phyloP scores from a whole-genome alignment of 2,113 vertebrate species.

The Ailurus styani region DNA sequence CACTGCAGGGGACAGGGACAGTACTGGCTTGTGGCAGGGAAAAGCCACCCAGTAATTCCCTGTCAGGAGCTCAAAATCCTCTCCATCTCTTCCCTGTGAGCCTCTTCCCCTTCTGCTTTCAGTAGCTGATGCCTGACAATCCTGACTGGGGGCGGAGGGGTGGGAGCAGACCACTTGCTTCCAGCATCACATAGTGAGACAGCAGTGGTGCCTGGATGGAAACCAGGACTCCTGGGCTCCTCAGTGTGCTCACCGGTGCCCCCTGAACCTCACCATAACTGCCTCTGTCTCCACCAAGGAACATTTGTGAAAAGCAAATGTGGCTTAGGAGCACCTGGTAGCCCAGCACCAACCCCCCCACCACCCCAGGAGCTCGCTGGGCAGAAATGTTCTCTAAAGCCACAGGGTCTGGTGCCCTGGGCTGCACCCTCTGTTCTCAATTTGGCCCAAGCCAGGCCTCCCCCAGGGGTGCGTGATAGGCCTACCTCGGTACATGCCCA shows the following conservation, averaged over 20 bases:
- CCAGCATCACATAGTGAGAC: background rate
- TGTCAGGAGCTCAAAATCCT: background rate
- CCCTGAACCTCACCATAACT: background rate
- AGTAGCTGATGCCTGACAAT: background rate
- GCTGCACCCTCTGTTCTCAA: too few relatives aligned
- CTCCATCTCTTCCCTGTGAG: background rate
- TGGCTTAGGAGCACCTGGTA: background rate
- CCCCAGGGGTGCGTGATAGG: fast-evolving
- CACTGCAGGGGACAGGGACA: background rate
- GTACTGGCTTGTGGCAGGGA: background rate
- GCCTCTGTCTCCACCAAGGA: background rate
- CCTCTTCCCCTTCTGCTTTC: background rate
- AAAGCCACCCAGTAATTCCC: too few relatives aligned
- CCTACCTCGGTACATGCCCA: conserved; percentile 75
- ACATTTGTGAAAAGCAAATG: background rate
- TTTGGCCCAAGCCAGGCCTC: fast-evolving
- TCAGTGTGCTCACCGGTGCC: too few relatives aligned
- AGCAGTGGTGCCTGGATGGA: background rate
- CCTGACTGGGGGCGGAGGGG: background rate
- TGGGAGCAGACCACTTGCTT: background rate
- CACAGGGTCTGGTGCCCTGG: background rate
- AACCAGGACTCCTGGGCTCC: background rate
- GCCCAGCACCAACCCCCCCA: background rate
- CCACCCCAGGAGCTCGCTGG: background rate
- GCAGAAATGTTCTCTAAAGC: background rate